phyloP scores from a whole-genome alignment of 2,888 invertebrate species.

The Lissocephala sabroskyi region DNA sequence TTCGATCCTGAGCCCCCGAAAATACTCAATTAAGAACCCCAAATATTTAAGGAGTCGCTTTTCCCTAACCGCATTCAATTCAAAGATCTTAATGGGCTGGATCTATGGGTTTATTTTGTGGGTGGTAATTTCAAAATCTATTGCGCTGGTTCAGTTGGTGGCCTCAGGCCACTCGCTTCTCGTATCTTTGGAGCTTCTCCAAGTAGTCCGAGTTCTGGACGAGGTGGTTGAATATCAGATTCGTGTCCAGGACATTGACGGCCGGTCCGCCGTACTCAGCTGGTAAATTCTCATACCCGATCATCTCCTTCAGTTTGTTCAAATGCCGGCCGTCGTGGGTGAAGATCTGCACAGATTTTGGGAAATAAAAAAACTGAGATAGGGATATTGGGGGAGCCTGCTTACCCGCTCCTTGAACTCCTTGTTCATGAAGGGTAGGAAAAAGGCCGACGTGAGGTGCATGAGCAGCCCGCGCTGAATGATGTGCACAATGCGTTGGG shows the following conservation, averaged over 20 bases:
- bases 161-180: conserved; percentile 23
- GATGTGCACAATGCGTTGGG: conserved; percentile 63
- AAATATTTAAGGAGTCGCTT: no score
- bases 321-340: conserved; percentile 66
- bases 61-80: no score
- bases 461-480: conserved; percentile 66
- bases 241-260: conserved; percentile 56
- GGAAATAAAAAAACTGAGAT: neutral
- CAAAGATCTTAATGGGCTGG: no score
- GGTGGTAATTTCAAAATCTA: no score
- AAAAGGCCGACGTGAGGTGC: conserved; percentile 58
- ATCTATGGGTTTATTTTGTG: no score
- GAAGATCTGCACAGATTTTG: conserved; percentile 62
- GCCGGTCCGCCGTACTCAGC: conserved; percentile 67
- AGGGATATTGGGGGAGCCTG: neutral
- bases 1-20: no score
- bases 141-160: no score
- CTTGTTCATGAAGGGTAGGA: conserved; percentile 68
- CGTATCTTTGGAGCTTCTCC: conserved; percentile 57
- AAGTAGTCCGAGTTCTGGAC: conserved; percentile 54
- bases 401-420: conserved; percentile 63
- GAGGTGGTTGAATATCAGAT: conserved; percentile 60
- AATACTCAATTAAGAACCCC: no score
- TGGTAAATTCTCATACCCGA: conserved; percentile 65
- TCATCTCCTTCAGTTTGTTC: conserved; percentile 60